These are phyloP conservation scores for Ophiodon elongatus DNA, from an alignment of 2,113 vertebrate genomes.

Conservation along the genomic window DNA sequence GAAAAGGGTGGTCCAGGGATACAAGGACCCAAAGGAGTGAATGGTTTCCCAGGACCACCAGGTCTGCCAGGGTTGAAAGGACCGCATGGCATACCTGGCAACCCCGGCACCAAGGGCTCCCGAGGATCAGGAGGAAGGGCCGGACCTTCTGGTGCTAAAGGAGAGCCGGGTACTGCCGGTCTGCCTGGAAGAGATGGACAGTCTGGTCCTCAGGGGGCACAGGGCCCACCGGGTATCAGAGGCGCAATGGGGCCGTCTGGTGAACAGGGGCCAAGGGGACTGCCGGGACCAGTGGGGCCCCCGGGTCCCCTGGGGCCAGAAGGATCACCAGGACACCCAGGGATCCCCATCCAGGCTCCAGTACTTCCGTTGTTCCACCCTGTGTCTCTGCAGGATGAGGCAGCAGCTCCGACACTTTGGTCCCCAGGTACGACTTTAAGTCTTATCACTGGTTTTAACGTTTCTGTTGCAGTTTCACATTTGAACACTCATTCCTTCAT, in stretches of 20 bases:
- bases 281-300: constrained; percentile 87
- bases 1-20: constrained; percentile 90
- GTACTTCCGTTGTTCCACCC: constrained; percentile 74
- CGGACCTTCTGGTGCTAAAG: constrained; percentile 89
- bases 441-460: background rate
- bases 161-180: constrained; percentile 90
- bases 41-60: constrained; percentile 85
- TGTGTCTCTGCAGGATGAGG: constrained; percentile 85
- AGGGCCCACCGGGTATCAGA: constrained; percentile 89
- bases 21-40: constrained; percentile 89
- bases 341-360: constrained; percentile 77
- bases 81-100: constrained; percentile 90
- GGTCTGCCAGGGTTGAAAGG: constrained; percentile 92
- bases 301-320: constrained; percentile 88
- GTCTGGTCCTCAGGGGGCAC: constrained; percentile 88
- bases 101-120: constrained; percentile 91
- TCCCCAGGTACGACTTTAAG: constrained; percentile 62
- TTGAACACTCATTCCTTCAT: background rate
- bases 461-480: background rate
- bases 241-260: constrained; percentile 90
- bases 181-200: constrained; percentile 91
- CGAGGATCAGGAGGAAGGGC: constrained; percentile 94
- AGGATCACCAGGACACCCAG: constrained; percentile 88
- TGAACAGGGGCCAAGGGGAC: constrained; percentile 88
- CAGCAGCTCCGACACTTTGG: constrained; percentile 62